Evolutionary conservation across 1,140 invertebrate species (phyloP), one percentile per base, ranked within the genome.

Genomic region (Meteorus sp.): DNA sequence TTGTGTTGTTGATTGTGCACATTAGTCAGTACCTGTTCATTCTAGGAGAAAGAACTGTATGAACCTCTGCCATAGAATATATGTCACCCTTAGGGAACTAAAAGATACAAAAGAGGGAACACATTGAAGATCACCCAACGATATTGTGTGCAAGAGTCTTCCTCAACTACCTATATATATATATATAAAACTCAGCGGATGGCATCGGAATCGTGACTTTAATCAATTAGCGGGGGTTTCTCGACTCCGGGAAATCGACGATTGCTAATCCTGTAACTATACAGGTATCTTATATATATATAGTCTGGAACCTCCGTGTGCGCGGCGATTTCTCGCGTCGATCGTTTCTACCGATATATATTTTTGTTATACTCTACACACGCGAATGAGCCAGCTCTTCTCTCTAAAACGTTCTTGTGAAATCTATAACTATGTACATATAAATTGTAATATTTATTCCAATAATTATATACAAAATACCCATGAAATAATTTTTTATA

Each of bases 191-290:
- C 33, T 37, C 27, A n/a, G n/a, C 33, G 31, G 56, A 51, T 45
- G 62, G 71, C 68, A 67, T 72, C 67, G 65, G 65, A 63, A 73
- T 73, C 71, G 71, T 73, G 71, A 73, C 71, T 73, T 72, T 73
- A 73, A 73, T 73, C 71, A 73, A 73, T 73, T 73, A 73, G 71
- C 67, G 67, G 54, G n/a, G 67, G 70, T 77, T 78, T 74, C 75
- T 76, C 69, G 68, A 68, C 69, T 74, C 69, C 73, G 74, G 73
- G 76, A 76, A 77, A 76, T 77, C 60, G 55, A 62, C 60, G 70
- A 77, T 76, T 76, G 75, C 72, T 75, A 75, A 77, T 75, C 71
- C 72, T 25, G 17, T n/a, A 47, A 48, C 19, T n/a, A n/a, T n/a
- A n/a, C n/a, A n/a, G n/a, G n/a, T n/a, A n/a, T n/a, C n/a, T n/a